Evolutionary conservation across 2,888 invertebrate genomes (phyloP).

Genomic region (Lomographa bimaculata): DNA sequence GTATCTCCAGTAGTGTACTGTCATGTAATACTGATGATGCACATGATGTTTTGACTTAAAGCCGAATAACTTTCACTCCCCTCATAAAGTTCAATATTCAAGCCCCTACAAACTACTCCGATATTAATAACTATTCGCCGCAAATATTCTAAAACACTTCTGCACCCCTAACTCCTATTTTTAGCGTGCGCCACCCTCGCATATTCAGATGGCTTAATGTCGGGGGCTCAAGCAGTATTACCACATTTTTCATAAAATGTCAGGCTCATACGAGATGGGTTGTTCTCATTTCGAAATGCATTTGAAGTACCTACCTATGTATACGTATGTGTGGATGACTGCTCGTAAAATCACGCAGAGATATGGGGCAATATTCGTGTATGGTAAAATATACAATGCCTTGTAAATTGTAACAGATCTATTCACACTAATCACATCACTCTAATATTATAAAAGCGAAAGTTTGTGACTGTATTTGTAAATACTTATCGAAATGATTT

Average conservation of each 20-base stretch:
- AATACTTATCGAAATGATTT: too few relatives aligned
- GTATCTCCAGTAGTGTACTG: too few relatives aligned
- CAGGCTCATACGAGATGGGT: slow-evolving; percentile 42
- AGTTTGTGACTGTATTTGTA: too few relatives aligned
- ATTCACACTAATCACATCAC: too few relatives aligned
- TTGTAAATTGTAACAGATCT: too few relatives aligned
- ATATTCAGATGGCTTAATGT: slow-evolving; percentile 74
- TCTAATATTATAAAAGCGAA: too few relatives aligned
- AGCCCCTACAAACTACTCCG: slow-evolving; percentile 6
- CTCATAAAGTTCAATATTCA: slow-evolving; percentile 2
- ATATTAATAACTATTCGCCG: slow-evolving; percentile 34
- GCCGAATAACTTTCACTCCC: too few relatives aligned
- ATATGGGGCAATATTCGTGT: slow-evolving; percentile 11
- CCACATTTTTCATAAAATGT: slow-evolving; percentile 69
- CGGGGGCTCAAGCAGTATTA: slow-evolving; percentile 50
- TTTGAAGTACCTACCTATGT: slow-evolving; percentile 2
- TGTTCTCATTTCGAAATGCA: slow-evolving; percentile 32
- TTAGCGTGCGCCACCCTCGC: slow-evolving; percentile 61
- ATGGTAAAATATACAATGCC: slow-evolving; percentile 4
- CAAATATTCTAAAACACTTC: slow-evolving; percentile 44
- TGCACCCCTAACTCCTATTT: slow-evolving; percentile 53
- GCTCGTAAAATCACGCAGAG: slow-evolving; percentile 15
- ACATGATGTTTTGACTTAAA: too few relatives aligned
- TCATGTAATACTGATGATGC: too few relatives aligned
- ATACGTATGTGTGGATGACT: slow-evolving; percentile 1